Conservation (phyloP, 2,797 vertebrate genomes). For the Hemibagrus guttatus region DNA sequence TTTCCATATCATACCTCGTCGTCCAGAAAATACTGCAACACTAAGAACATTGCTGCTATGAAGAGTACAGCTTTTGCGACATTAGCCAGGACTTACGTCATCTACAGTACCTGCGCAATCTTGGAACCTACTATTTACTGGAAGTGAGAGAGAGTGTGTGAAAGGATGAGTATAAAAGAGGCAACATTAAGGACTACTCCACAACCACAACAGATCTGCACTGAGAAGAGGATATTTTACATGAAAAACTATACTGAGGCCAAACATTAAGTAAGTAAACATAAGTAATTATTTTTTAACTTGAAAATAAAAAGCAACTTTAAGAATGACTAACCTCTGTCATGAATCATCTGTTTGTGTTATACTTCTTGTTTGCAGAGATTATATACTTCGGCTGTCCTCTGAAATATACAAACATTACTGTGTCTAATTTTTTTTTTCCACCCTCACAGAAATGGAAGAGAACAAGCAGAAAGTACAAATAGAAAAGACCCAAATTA, state of each 20-base stretch:
- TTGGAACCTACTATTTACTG: slow-evolving; percentile 2
- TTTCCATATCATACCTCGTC: not conserved
- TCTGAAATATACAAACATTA: not conserved
- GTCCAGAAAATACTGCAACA: not conserved
- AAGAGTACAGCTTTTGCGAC: not conserved
- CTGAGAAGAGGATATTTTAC: not conserved
- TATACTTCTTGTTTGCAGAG: not conserved
- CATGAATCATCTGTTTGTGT: not conserved
- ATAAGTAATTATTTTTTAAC: not conserved
- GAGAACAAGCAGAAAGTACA: not conserved
- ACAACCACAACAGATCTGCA: not conserved
- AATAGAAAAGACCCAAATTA: not conserved
- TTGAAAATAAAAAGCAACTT: not conserved
- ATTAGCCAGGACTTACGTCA: not conserved
- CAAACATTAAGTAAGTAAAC: slow-evolving; percentile 4
- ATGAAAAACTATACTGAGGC: not conserved
- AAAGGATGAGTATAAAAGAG: not conserved
- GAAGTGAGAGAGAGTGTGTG: not conserved
- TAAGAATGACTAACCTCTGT: not conserved
- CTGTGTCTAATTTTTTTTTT: not conserved
- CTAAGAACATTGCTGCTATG: not conserved
- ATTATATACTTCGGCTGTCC: not conserved
- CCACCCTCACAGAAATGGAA: not conserved
- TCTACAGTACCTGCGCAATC: slow-evolving; percentile 6
- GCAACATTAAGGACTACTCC: not conserved